phyloP scores from a whole-genome alignment of 2,113 vertebrate genomes.

The Triplophysa siluroides region DNA sequence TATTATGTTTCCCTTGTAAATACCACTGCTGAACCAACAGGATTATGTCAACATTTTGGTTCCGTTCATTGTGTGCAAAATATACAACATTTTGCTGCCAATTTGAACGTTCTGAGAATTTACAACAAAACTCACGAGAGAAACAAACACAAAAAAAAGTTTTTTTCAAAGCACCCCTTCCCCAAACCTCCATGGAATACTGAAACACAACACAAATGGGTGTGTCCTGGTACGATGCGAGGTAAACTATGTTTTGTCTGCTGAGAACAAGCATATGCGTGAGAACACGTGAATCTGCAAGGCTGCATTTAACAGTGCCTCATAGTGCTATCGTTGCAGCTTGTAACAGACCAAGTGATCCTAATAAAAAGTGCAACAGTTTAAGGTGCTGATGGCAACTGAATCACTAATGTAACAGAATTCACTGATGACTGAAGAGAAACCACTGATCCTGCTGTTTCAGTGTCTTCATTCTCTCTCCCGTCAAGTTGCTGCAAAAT shows the following conservation, averaged over 20 bases:
- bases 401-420: slow-evolving; percentile 58
- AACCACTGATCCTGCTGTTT: slow-evolving; percentile 44
- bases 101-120: slow-evolving; percentile 35
- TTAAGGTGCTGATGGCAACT: slow-evolving; percentile 77
- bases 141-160: slow-evolving; percentile 59
- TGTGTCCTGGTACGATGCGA: slow-evolving; percentile 68
- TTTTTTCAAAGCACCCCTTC: slow-evolving; percentile 46
- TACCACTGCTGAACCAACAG: slow-evolving; percentile 65
- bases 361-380: slow-evolving; percentile 74
- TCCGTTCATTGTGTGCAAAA: slow-evolving; percentile 81
- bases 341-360: slow-evolving; percentile 64
- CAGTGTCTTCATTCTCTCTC: slow-evolving; percentile 36
- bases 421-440: slow-evolving; percentile 43
- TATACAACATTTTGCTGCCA: slow-evolving; percentile 67
- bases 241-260: slow-evolving; percentile 66
- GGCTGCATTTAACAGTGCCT: slow-evolving; percentile 56
- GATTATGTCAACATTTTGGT: slow-evolving; percentile 74
- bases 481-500: slow-evolving; percentile 19
- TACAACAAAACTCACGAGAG: slow-evolving; percentile 52
- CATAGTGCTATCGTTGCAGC: slow-evolving; percentile 59
- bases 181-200: slow-evolving; percentile 60
- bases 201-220: slow-evolving; percentile 63
- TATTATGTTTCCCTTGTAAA: slow-evolving; percentile 78
- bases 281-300: slow-evolving; percentile 46
- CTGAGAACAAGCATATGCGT: slow-evolving; percentile 49